Evolutionary conservation across 2,797 vertebrate species (phyloP).

Genomic region (Tadarida brasiliensis): DNA sequence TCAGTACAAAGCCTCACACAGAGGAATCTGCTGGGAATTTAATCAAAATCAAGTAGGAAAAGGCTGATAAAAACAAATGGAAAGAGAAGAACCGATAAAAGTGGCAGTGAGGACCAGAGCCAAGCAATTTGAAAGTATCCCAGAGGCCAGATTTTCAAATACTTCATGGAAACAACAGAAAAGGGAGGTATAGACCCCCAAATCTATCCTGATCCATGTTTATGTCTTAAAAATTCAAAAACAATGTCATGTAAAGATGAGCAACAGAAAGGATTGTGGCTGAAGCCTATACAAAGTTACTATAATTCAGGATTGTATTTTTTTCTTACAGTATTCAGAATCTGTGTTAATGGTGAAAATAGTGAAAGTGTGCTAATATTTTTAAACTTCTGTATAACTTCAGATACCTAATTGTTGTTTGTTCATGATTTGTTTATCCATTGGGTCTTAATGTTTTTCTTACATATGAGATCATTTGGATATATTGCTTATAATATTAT

Average conservation of each 20-base stretch:
- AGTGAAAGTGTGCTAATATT: background rate
- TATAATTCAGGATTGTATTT: background rate
- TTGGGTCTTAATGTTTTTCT: background rate
- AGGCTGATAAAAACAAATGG: background rate
- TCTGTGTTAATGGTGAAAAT: constrained; percentile 16
- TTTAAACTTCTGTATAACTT: constrained; percentile 24
- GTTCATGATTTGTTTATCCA: background rate
- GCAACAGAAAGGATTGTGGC: background rate
- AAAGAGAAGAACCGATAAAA: background rate
- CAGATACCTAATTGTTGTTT: background rate
- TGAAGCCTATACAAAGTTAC: background rate
- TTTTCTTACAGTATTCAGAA: constrained; percentile 1
- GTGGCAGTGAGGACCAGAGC: background rate
- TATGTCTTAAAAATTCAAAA: background rate
- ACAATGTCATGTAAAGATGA: constrained; percentile 7
- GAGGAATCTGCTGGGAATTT: background rate
- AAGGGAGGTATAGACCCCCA: background rate
- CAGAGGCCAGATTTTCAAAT: background rate
- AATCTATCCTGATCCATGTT: background rate
- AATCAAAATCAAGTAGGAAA: background rate
- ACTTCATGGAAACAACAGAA: background rate
- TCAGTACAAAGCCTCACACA: background rate
- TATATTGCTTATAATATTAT: background rate
- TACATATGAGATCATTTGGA: background rate
- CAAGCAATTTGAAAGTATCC: background rate